Evolutionary conservation across 2,888 invertebrate genomes (phyloP), one percentile per base, ranked within the genome.

Genomic region (Saturnia japonica): DNA sequence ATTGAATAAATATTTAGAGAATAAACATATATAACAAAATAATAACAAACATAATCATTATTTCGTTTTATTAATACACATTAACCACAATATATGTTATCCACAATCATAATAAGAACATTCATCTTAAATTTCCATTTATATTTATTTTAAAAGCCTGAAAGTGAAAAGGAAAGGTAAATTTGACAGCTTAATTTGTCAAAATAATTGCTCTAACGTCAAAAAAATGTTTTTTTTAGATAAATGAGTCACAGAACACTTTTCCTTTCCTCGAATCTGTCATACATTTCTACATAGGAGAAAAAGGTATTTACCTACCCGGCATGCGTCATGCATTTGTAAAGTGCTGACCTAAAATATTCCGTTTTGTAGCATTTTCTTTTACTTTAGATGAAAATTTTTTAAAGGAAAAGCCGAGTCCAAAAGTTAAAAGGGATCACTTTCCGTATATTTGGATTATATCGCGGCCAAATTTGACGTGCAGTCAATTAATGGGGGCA

Each of bases 401-500:
- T 64, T 2, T 40, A n/a, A 64, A 40, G 40, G 19, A 64, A 64
- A 64, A 40, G 64, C 14, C 64, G 40, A 40, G 64, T 64, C 64
- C 8, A 22, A 54, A 67, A 47, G 70, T 73, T 79, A 80, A 79
- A 78, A 77, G 75, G 78, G 84, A 88, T 87, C 84, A 80, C 83
- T 87, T 85, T 77, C 83, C 80, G 83, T 82, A 82, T 89, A 88
- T 89, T 89, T 89, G 87, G 86, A 88, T 88, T 87, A 89, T 85
- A 62, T 71, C 84, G 87, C 78, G 86, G 88, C 81, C 83, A 88
- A 89, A 87, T 88, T 91, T 92, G 91, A 92, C 92, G 88, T 87
- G 89, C 87, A 91, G 91, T 93, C 93, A 93, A 93, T 93, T 93
- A 93, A 89, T 80, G 82, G 73, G 81, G 83, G 78, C 79, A 77